Evolutionary conservation across 2,113 vertebrate species (phyloP), one percentile per base, ranked within the genome.

Genomic region (Rhagologus leucostigma): DNA sequence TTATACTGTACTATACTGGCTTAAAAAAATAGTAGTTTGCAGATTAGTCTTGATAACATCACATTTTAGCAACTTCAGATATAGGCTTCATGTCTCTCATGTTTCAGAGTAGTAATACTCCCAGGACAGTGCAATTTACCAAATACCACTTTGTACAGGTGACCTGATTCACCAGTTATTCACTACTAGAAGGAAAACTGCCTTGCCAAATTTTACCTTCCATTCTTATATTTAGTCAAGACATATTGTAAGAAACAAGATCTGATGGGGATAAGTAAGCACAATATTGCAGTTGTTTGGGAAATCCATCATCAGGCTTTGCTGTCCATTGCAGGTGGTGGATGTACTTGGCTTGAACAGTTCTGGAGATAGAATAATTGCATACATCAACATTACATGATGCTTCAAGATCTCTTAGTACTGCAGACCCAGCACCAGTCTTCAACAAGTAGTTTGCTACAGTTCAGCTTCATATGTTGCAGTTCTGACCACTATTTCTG

Each of bases 71-170:
- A 0, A 74, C 57, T 96, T 87, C 84, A 78, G 74, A 87, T 60
- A 53, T 20, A 60, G 60, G 91, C 70, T 90, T 77, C 65, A 71
- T 63, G 30, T 90, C 68, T 94, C 60, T 97, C 69, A 69, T 62
- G 24, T 97, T 95, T 75, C 89, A 95, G 77, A 90, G 47, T 62
- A 97, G 92, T 91, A 73, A 63, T 95, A 56, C 85, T 91, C 76
- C 71, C 84, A 96, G 85, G 76, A 97, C 84, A 93, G 52, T 96
- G 77, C 84, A 97, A 91, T 92, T 96, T 96, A 83, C 93, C 95
- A 97, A 96, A 94, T 95, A 94, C 62, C 76, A 84, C 68, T 92
- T 93, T 7, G 5, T 87, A 62, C 56, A 84, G 81, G 76, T 91
- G 56, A 90, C 89, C 57, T 80, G 57, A 93, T 68, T 91, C 69